phyloP scores from a whole-genome alignment of 2,797 vertebrate genomes.

The Graptemys geographica region DNA sequence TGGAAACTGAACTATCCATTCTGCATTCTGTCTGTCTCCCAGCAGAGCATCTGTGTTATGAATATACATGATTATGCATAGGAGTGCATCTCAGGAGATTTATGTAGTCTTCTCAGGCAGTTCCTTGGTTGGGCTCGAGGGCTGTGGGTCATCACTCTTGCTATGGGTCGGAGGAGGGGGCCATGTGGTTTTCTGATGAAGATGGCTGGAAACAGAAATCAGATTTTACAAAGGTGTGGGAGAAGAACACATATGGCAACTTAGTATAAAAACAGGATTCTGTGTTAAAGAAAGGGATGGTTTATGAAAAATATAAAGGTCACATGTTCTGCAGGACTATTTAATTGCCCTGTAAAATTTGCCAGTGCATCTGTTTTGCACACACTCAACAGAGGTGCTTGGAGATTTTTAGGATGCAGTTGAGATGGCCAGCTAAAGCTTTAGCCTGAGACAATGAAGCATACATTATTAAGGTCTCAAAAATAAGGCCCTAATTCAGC shows the following conservation, averaged over 20 bases:
- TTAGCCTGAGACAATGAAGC: background rate
- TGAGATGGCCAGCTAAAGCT: background rate
- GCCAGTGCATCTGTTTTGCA: background rate
- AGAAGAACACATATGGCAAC: background rate
- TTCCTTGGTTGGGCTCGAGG: background rate
- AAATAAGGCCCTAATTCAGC: background rate
- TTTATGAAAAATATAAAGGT: background rate
- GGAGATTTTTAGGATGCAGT: background rate
- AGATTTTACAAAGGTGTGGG: accelerated
- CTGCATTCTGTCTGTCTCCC: background rate
- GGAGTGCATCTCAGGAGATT: background rate
- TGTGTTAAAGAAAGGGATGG: background rate
- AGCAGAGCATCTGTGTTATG: background rate
- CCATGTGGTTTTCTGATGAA: conserved; percentile 72
- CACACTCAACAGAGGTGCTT: background rate
- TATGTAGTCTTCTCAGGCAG: conserved; percentile 42
- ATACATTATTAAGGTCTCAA: background rate
- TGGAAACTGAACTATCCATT: conserved; percentile 6
- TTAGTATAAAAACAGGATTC: background rate
- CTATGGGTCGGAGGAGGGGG: conserved; percentile 56
- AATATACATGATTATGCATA: accelerated
- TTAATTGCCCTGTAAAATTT: background rate
- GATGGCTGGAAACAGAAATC: conserved; percentile 58
- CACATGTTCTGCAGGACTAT: background rate
- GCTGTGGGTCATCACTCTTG: background rate